phyloP scores from a whole-genome alignment of 2,797 vertebrate species.

The Onychomys leucogaster region DNA sequence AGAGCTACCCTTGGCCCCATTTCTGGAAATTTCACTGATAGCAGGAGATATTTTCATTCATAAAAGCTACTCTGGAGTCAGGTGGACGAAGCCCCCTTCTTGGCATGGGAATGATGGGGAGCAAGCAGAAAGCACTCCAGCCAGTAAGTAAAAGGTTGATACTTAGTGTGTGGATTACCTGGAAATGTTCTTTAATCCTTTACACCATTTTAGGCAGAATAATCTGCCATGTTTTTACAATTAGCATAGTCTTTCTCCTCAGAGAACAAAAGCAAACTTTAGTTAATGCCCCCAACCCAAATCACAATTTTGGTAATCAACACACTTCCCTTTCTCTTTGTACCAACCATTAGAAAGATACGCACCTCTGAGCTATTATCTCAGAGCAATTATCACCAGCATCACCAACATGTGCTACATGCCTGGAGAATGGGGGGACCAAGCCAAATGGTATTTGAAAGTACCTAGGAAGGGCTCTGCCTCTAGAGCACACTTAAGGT shows the following conservation, averaged over 20 bases:
- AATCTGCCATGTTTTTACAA: background rate
- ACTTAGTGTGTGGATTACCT: background rate
- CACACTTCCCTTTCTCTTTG: slow-evolving; percentile 7
- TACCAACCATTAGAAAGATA: slow-evolving; percentile 18
- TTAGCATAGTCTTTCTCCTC: slow-evolving; percentile 47
- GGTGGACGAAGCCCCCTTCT: background rate
- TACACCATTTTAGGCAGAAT: background rate
- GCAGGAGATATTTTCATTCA: background rate
- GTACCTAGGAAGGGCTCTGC: background rate
- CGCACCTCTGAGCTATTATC: background rate
- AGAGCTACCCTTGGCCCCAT: accelerated
- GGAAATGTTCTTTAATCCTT: slow-evolving; percentile 12
- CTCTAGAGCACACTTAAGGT: slow-evolving; percentile 47
- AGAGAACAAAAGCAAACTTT: slow-evolving; percentile 60
- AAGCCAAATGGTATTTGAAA: slow-evolving; percentile 16
- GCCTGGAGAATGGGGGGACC: background rate
- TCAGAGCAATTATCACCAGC: background rate
- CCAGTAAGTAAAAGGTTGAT: background rate
- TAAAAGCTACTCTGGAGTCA: background rate
- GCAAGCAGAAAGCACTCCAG: background rate
- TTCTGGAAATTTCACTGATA: background rate
- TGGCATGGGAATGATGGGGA: background rate
- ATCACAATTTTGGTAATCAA: background rate
- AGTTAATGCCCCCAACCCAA: slow-evolving; percentile 8
- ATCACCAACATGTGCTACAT: background rate